These are phyloP conservation scores for Galeopsomyia nigrocyanea DNA, from an alignment of 2,888 invertebrate species.

Conservation along the genomic window DNA sequence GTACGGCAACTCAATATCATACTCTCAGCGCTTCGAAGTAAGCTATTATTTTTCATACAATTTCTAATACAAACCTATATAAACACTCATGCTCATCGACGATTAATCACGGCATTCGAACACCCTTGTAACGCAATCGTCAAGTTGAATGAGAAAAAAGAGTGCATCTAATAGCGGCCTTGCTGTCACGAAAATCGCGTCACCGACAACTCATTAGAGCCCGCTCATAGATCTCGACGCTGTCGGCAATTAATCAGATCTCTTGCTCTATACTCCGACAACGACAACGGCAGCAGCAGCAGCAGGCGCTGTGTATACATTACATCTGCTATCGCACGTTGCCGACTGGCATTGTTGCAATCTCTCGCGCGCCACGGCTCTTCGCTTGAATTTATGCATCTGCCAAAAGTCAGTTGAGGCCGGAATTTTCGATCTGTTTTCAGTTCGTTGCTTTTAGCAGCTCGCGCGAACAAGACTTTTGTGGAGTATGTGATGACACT, in stretches of 20 bases:
- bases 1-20: too few relatives aligned
- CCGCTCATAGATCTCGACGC: background rate
- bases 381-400: slow-evolving; percentile 7
- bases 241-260: slow-evolving; percentile 38
- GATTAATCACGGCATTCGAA: slow-evolving; percentile 9
- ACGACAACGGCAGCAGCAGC: too few relatives aligned
- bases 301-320: background rate
- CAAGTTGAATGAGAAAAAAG: background rate
- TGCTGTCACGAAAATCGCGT: slow-evolving; percentile 39
- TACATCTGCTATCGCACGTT: background rate
- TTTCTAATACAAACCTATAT: background rate
- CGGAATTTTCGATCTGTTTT: background rate
- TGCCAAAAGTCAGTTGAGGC: background rate
- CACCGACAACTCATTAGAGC: slow-evolving; percentile 23
- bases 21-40: too few relatives aligned
- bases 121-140: background rate
- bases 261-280: background rate
- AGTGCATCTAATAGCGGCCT: slow-evolving; percentile 9
- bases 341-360: slow-evolving; percentile 11
- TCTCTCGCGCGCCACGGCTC: background rate
- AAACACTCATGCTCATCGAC: slow-evolving; percentile 18
- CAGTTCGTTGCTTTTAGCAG: too few relatives aligned
- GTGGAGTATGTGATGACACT: too few relatives aligned
- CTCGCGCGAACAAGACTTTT: too few relatives aligned
- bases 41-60: too few relatives aligned